Percentiles rank a stretch among this genome's conserved stretches.
Evolutionary conservation across 2,113 vertebrate species (phyloP).

Genomic region (Pholis gunnellus): DNA sequence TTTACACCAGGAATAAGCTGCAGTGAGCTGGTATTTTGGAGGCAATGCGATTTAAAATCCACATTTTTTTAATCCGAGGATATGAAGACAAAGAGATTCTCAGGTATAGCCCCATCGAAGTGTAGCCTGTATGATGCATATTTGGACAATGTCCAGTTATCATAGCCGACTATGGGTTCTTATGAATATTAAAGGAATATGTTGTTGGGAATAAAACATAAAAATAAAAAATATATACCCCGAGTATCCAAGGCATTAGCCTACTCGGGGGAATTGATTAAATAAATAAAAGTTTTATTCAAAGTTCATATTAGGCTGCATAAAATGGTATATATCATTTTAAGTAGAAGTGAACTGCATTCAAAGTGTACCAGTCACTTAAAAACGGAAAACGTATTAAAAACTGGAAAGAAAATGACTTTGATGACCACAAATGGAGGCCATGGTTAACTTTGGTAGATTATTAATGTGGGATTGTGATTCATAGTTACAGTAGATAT

Average conservation of each 20-base stretch:
- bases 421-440: background rate
- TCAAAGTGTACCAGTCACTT: background rate
- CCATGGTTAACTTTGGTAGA: background rate
- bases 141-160: background rate
- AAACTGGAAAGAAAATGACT: background rate
- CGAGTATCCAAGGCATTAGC: background rate
- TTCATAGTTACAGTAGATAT: background rate
- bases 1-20: slow-evolving; percentile 41
- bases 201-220: background rate
- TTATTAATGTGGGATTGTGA: background rate
- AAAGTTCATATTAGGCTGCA: background rate
- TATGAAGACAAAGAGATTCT: background rate
- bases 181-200: background rate
- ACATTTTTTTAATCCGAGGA: background rate
- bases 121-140: background rate
- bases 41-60: slow-evolving; percentile 20
- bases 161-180: background rate
- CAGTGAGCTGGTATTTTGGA: slow-evolving; percentile 30
- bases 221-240: background rate
- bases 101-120: background rate
- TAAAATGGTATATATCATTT: background rate
- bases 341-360: background rate
- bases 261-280: background rate
- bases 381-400: background rate
- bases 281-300: background rate